These are phyloP conservation scores for Lasioglossum pauxillum DNA, from an alignment of 2,888 invertebrate species.

Conservation along the genomic window DNA sequence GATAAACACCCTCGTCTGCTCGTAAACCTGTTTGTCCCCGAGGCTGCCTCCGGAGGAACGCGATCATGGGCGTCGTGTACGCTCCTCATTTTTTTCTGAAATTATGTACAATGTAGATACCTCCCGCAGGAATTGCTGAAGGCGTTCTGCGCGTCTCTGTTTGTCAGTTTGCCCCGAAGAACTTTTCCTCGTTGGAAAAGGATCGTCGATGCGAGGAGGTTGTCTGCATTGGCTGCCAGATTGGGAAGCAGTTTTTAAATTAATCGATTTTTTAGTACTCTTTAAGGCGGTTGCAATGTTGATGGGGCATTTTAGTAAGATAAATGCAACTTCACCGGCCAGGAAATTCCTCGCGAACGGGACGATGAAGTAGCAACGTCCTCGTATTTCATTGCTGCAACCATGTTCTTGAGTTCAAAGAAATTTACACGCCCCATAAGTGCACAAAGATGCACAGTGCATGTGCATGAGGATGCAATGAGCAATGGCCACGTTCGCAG, in stretches of 20 bases:
- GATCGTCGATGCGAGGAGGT: background rate
- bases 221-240: no score
- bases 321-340: no score
- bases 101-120: background rate
- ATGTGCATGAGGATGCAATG: no score
- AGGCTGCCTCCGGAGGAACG: background rate
- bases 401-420: background rate
- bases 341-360: background rate
- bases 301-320: no score
- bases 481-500: background rate
- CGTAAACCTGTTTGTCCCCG: slow-evolving; percentile 22
- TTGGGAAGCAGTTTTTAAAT: no score
- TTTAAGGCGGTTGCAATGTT: no score
- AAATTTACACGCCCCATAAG: no score
- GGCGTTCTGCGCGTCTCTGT: background rate
- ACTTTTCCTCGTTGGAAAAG: background rate
- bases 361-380: background rate
- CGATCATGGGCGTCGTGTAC: background rate
- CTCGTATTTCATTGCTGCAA: background rate
- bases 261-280: no score
- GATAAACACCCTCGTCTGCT: slow-evolving; percentile 21
- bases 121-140: background rate
- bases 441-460: no score
- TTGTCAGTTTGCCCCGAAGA: background rate
- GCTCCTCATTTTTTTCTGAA: background rate